phyloP scores from a whole-genome alignment of 2,113 vertebrate species.

The Neodon shergylaensis region DNA sequence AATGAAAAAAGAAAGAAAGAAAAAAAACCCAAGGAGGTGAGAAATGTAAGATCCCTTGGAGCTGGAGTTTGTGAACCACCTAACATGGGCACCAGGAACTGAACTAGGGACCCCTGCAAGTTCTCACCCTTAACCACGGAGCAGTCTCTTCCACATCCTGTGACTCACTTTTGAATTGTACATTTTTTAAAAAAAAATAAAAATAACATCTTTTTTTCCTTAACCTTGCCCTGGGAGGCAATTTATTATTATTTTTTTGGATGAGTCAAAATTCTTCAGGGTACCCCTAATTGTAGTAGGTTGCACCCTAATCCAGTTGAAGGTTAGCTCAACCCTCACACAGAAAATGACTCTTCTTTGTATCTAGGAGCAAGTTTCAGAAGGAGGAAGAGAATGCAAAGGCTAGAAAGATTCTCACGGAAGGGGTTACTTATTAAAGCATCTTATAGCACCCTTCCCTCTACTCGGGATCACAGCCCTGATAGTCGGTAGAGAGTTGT shows the following conservation, averaged over 20 bases:
- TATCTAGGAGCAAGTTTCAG: neutral
- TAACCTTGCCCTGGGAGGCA: neutral
- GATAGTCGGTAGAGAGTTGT: neutral
- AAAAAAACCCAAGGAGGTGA: neutral
- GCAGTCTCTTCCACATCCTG: neutral
- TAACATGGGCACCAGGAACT: neutral
- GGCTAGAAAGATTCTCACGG: neutral
- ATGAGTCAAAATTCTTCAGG: neutral
- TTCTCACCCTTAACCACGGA: neutral
- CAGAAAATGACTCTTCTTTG: neutral
- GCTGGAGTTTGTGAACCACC: neutral
- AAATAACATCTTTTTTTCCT: neutral
- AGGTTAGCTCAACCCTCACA: neutral
- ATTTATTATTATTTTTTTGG: neutral
- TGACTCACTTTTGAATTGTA: neutral
- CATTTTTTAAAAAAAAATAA: neutral
- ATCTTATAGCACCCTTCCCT: neutral
- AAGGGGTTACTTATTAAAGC: neutral
- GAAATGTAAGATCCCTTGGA: neutral
- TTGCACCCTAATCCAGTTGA: neutral
- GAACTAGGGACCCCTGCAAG: neutral
- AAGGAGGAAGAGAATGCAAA: neutral
- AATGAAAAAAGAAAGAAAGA: too few relatives aligned
- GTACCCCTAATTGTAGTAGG: neutral
- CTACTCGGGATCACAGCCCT: neutral